Evolutionary conservation across 2,797 vertebrate species (phyloP).

Genomic region (Mormyrus proboscirostris): DNA sequence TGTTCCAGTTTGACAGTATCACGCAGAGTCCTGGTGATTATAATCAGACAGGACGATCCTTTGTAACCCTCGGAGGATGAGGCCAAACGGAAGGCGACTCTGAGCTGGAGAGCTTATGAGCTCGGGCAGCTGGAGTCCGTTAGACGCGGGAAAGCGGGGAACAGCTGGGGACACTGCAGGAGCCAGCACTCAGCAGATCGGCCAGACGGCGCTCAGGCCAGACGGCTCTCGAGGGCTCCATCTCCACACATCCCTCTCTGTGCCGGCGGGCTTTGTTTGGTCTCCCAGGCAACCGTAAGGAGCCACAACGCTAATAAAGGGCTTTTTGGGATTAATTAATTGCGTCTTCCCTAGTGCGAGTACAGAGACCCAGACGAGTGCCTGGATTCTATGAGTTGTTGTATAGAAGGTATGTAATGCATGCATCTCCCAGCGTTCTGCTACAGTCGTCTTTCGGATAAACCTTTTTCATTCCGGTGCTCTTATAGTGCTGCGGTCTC

Average conservation of each 20-base stretch:
- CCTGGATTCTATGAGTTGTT: not conserved
- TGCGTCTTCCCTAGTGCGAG: not conserved
- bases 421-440: not conserved
- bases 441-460: not conserved
- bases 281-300: slow-evolving; percentile 15
- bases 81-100: slow-evolving; percentile 23
- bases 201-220: slow-evolving; percentile 15
- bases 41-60: slow-evolving; percentile 34
- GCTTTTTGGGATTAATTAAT: slow-evolving; percentile 17
- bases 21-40: slow-evolving; percentile 19
- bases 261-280: slow-evolving; percentile 11
- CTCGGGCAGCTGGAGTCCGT: slow-evolving; percentile 21
- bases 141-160: not conserved
- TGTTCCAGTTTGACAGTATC: slow-evolving; percentile 2
- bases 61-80: slow-evolving; percentile 28
- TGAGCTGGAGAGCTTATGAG: slow-evolving; percentile 24
- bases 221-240: not conserved
- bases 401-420: not conserved
- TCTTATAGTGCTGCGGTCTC: not conserved
- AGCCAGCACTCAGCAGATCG: not conserved
- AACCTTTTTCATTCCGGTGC: not conserved
- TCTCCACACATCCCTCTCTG: not conserved
- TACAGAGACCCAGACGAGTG: not conserved
- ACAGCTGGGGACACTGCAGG: slow-evolving; percentile 19
- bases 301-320: slow-evolving; percentile 13